Evolutionary conservation across 2,113 vertebrate species (phyloP), one percentile per base, ranked within the genome.

Genomic region (Neogobius melanostomus): DNA sequence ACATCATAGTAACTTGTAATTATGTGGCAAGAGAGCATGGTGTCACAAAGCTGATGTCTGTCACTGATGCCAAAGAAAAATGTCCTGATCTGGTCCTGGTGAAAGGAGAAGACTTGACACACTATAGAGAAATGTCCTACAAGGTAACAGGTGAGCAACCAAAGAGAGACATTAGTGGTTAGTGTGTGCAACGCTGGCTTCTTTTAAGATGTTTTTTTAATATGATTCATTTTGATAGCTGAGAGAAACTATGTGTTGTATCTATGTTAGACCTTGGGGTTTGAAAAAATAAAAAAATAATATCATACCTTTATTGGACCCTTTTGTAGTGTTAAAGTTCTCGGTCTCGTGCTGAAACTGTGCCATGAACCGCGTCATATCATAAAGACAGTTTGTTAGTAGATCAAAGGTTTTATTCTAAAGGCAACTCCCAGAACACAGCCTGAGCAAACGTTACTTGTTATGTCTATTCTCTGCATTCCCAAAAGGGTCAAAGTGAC

Each of bases 81-180:
- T 97, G 94, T 85, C 95, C 95, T 54, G 86, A 95, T 14, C 85
- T 98, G 74, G 85, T 95, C 3, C 82, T 97, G 77, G 93, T 97
- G 17, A 95, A 93, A n/a, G 96, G 96, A 86, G 96, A 98, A 91
- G 95, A 98, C 69, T 84, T 98, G 62, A 96, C 93, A 0, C 92
- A 88, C 8, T 97, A 98, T 80, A 93, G 96, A 82, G 96, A 97
- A 64, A 92, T 90, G 68, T 98, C 95, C 0, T 97, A 96, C 75
- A 95, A 93, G 71, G 90, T 97, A 43, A 97, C 95, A 94, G 96
- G 97, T 98, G 91, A 47, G 6, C n/a, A n/a, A n/a, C n/a, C n/a
- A n/a, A n/a, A n/a, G n/a, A n/a, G n/a, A n/a, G n/a, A n/a, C n/a
- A n/a, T n/a, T n/a, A n/a, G 21, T 21, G 21, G 21, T 21, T 21